Evolutionary conservation across 2,888 invertebrate genomes (phyloP).

Genomic region (Formica aserva): DNA sequence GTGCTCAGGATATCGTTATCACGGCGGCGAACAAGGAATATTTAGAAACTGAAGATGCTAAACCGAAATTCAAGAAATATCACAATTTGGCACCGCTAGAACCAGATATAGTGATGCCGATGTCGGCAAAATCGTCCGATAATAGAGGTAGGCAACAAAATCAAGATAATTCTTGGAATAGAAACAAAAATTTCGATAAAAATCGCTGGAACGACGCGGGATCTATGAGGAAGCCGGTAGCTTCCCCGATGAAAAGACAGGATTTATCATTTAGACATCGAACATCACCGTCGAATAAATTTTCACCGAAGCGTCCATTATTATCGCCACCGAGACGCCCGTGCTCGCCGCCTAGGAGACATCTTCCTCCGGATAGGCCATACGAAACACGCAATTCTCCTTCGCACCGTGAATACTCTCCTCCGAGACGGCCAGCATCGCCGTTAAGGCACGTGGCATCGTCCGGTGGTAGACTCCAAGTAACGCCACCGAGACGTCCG

Average conservation of each 20-base stretch:
- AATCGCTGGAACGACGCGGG: constrained; percentile 61
- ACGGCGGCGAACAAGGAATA: constrained; percentile 77
- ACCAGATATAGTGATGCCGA: constrained; percentile 69
- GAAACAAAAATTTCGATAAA: constrained; percentile 56
- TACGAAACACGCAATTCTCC: constrained; percentile 58
- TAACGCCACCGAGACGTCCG: constrained; percentile 55
- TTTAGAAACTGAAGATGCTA: constrained; percentile 41
- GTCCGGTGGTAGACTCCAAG: constrained; percentile 18
- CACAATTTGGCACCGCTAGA: constrained; percentile 70
- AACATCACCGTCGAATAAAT: constrained; percentile 58
- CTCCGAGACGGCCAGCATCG: constrained; percentile 51
- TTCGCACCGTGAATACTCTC: constrained; percentile 55
- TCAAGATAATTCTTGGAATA: constrained; percentile 67
- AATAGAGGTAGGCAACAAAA: constrained; percentile 45
- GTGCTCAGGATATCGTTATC: constrained; percentile 78
- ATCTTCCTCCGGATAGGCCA: constrained; percentile 55
- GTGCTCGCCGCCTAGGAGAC: constrained; percentile 70
- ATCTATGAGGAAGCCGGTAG: constrained; percentile 30
- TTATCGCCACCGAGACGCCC: constrained; percentile 68
- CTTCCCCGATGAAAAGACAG: constrained; percentile 69
- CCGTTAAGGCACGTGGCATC: constrained; percentile 39
- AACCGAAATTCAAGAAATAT: constrained; percentile 70
- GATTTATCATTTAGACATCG: constrained; percentile 59
- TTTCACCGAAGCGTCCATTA: constrained; percentile 73
- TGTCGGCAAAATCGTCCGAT: neutral